Evolutionary conservation across 2,888 invertebrate genomes (phyloP).

Genomic region (Caenorhabditis parvicauda): DNA sequence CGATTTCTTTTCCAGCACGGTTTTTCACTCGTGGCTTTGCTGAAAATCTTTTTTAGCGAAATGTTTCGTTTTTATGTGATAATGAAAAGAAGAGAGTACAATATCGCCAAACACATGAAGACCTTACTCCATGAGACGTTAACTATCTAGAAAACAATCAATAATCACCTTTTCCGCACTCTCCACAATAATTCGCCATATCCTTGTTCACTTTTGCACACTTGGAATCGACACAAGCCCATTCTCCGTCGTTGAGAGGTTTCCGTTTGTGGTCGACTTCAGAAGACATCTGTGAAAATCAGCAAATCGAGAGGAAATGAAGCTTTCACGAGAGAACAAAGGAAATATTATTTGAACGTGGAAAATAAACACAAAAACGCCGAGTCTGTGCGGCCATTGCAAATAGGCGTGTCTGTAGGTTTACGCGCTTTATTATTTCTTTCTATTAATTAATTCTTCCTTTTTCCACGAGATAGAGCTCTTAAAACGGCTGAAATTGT

Average conservation of each 20-base stretch:
- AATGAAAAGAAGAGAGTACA: too few species aligned
- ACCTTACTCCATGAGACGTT: too few species aligned
- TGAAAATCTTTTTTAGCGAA: slow-evolving; percentile 50
- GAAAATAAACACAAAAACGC: too few species aligned
- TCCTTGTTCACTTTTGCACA: slow-evolving; percentile 60
- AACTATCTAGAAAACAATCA: slow-evolving; percentile 3
- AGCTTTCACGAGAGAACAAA: background rate
- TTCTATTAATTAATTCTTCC: too few species aligned
- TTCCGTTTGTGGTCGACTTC: slow-evolving; percentile 27
- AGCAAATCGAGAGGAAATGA: too few species aligned
- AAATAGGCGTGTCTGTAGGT: too few species aligned
- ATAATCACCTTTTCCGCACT: slow-evolving; percentile 64
- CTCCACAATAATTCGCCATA: slow-evolving; percentile 29
- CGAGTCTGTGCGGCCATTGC: too few species aligned
- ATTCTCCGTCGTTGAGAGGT: slow-evolving; percentile 63
- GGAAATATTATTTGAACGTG: too few species aligned
- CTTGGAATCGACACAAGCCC: slow-evolving; percentile 66
- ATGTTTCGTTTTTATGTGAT: background rate
- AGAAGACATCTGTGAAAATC: slow-evolving; percentile 14
- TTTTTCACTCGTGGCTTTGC: slow-evolving; percentile 61
- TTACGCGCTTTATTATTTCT: too few species aligned
- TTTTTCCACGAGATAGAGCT: too few species aligned
- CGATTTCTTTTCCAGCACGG: slow-evolving; percentile 81
- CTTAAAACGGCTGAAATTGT: too few species aligned
- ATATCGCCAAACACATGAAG: too few species aligned